Conservation (phyloP, 2,888 invertebrate genomes). For the Sylvicola fuscatus region DNA sequence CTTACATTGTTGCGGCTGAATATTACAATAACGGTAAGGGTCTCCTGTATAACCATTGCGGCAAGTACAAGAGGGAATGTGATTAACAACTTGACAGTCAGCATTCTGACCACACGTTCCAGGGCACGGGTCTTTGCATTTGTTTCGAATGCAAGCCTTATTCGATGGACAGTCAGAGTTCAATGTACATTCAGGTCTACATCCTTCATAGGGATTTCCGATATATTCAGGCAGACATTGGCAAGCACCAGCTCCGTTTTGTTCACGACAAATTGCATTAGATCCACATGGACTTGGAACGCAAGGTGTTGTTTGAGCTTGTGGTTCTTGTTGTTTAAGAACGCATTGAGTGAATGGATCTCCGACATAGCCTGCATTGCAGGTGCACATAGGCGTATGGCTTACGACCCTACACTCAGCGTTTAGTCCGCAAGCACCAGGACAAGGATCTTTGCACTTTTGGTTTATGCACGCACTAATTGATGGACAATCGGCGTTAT, state of each 20-base stretch:
- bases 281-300: conserved; percentile 74
- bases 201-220: conserved; percentile 74
- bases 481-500: conserved; percentile 43
- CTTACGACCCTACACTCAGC: conserved; percentile 36
- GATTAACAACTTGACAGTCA: conserved; percentile 65
- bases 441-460: conserved; percentile 45
- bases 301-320: conserved; percentile 45
- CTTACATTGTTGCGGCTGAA: conserved; percentile 31
- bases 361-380: conserved; percentile 34
- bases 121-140: conserved; percentile 71
- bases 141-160: conserved; percentile 62
- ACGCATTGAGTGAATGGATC: conserved; percentile 31
- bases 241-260: conserved; percentile 61
- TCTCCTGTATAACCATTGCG: conserved; percentile 49
- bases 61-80: conserved; percentile 71
- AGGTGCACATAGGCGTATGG: conserved; percentile 41
- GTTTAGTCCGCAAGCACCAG: conserved; percentile 40
- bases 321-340: no score
- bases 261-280: conserved; percentile 57
- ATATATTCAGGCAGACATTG: conserved; percentile 60
- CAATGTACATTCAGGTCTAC: conserved; percentile 70
- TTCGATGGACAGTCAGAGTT: conserved; percentile 70
- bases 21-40: conserved; percentile 35
- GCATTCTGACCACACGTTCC: conserved; percentile 69
- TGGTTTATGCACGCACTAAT: conserved; percentile 41